Base-by-base conservation (phyloP, 2,797 vertebrate genomes). In the Apodemus agrarius region DNA sequence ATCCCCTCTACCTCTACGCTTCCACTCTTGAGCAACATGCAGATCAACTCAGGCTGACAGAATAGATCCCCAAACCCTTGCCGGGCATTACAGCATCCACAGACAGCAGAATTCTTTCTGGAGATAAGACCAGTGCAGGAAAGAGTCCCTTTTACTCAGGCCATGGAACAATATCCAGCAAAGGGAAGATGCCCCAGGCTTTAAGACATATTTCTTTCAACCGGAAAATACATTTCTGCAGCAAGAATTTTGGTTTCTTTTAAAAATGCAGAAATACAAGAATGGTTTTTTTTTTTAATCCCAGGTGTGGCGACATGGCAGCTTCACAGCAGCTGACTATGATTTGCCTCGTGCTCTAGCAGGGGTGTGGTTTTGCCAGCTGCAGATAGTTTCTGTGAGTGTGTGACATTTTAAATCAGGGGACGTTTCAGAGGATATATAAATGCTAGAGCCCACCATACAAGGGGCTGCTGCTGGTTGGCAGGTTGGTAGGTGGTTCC, bases 101-200 rank as follows among this genome's bases (percentile, higher is more conserved):
- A 65, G 49, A 92, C 57, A 83, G n/a, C 61, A 43, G 46, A 57
- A 40, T 69, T 46, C n/a, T 65, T 31, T 46, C 40, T 29, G 2
- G 81, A 87, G 65, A 80, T 69, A 37, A 78, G 76, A 57, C 26
- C 14, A 49, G 57, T 40, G 9, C 0, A 2, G 63, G 63, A 57
- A 16, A 40, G 4, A 17, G 10, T 40, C 37, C 37, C 40, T 78
- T 82, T 75, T 21, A 86, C 61, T 90, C 59, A 59, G 59, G 52
- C 29, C 79, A 9, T 16, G 7, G 81, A 49, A 74, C 79, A 69
- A 63, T 26, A 46, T 34, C 43, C 11, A 63, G 75, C 16, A 80
- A 91, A 96, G 92, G 34, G 83, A 93, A 52, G 75, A 86, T 46
- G 22, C 31, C 72, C 65, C 75, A 89, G 59, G 3, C 24, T 75